A percentile compares a stretch with the other conserved stretches of the same genome.
These are phyloP conservation scores for Lagopus leucura DNA, from an alignment of 2,113 vertebrate genomes.

Conservation along the genomic window DNA sequence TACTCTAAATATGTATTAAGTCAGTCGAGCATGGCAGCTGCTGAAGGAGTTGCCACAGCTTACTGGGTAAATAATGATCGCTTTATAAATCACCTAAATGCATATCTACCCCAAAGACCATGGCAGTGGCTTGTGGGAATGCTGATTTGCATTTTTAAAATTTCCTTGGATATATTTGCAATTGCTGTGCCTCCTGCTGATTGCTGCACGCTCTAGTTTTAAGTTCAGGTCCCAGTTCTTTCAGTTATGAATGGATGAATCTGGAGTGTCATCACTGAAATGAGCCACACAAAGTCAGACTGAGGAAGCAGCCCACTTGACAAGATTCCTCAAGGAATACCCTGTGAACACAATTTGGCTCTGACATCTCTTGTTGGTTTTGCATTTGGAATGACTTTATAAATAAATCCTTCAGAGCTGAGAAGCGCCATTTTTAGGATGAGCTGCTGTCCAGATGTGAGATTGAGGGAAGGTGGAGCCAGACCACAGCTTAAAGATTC, in stretches of 20 bases:
- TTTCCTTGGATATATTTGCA: background rate
- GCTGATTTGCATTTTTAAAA: conserved; percentile 68
- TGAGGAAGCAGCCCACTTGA: background rate
- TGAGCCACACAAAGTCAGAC: background rate
- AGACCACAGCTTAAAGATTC: background rate
- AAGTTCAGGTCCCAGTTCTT: background rate
- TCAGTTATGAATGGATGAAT: background rate
- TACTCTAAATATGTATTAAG: conserved; percentile 75
- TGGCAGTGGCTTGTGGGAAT: conserved; percentile 35
- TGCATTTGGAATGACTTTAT: background rate
- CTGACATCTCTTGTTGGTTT: background rate
- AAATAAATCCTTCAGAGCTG: background rate
- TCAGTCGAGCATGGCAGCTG: conserved; percentile 65
- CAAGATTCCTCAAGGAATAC: background rate
- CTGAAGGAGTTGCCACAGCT: conserved; percentile 70
- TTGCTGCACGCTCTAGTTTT: conserved; percentile 16
- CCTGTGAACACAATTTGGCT: background rate
- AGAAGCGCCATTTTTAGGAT: accelerated
- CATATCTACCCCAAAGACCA: conserved; percentile 62
- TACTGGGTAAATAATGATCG: conserved; percentile 71
- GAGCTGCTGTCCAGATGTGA: background rate
- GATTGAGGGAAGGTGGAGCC: background rate
- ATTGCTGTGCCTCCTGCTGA: background rate
- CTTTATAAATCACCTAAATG: conserved; percentile 68
- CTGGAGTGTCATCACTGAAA: background rate